Percentiles rank a stretch among this genome's conserved stretches.
phyloP scores from a whole-genome alignment of 1,140 invertebrate species.

The Bathynomus jamesi region DNA sequence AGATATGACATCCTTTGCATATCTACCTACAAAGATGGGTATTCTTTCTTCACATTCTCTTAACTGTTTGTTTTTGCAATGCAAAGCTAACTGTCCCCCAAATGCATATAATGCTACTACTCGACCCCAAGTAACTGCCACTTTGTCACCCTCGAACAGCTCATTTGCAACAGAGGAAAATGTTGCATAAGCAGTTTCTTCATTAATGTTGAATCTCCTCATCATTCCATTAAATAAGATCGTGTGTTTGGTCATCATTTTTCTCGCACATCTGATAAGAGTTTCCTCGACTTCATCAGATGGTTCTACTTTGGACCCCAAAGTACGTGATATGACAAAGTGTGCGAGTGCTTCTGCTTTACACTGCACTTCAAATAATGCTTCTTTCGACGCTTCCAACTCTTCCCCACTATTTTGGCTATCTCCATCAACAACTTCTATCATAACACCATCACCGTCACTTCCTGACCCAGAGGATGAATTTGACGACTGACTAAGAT shows the following conservation, averaged over 20 bases:
- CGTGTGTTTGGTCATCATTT: constrained; percentile 52
- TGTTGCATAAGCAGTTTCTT: constrained; percentile 49
- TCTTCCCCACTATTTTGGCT: too few relatives aligned
- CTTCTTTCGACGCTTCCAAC: too few relatives aligned
- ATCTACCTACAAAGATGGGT: constrained; percentile 35
- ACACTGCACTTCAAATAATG: neutral
- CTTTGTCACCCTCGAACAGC: constrained; percentile 45
- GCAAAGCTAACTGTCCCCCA: constrained; percentile 50
- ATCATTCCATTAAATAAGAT: constrained; percentile 55
- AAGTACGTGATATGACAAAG: neutral
- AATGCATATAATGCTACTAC: constrained; percentile 56
- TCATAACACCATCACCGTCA: neutral
- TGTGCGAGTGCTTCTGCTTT: neutral
- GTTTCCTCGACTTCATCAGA: constrained; percentile 37
- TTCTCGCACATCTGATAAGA: constrained; percentile 47
- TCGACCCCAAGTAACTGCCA: constrained; percentile 52
- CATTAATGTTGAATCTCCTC: constrained; percentile 49
- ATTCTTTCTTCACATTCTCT: constrained; percentile 35
- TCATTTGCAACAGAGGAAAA: constrained; percentile 54
- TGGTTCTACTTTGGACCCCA: neutral
- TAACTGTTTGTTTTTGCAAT: constrained; percentile 47
- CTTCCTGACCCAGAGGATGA: neutral
- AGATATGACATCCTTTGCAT: constrained; percentile 45
- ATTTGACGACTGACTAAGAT: neutral
- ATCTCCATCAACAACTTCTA: neutral